Base-by-base conservation (phyloP, 2,888 invertebrate genomes). In the Coremacera marginata region DNA sequence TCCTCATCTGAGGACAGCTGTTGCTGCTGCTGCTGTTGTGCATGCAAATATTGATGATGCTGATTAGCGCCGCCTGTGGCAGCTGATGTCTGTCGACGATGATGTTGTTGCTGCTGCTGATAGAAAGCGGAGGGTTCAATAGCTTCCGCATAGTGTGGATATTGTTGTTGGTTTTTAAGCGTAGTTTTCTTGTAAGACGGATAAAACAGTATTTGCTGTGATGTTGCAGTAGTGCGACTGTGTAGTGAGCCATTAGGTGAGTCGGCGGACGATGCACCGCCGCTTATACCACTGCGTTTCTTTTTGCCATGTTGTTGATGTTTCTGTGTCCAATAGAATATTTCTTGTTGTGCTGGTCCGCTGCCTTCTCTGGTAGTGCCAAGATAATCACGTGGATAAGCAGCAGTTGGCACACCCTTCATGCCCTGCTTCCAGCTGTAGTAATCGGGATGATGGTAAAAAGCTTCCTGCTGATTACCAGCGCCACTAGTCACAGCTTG, bases 321-420 rank as follows among this genome's bases (percentile, higher is more conserved):
- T 77, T 88, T 88, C 75, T 88, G 88, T 0, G 88, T 88, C 89
- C 89, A 89, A 70, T 88, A 88, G 77, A 89, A 89, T 57, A 88
- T 87, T 72, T 89, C 89, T 77, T 89, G 88, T 0, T 88, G 88
- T 0, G 86, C 81, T 74, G 87, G 89, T 71, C 77, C 77, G 72
- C 22, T 74, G 74, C 25, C 44, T 80, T 76, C 31, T 80, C 79
- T 34, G 81, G 80, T 60, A 77, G 78, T 74, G 9, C 78, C 79
- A 27, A 77, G 74, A 19, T 77, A 80, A 22, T 81, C 80, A 73
- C 81, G 75, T 19, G 80, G 52, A 16, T 80, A 80, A 25, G 76
- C 75, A 27, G 70, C 77, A 8, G 76, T 78, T 25, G 80, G 81
- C 2, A 82, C 72, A 52, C 57, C 49, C 3, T 37, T 44, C 49